Evolutionary conservation across 1,140 invertebrate genomes (phyloP), one percentile per base, ranked within the genome.

Genomic region (Eueides isabella): DNA sequence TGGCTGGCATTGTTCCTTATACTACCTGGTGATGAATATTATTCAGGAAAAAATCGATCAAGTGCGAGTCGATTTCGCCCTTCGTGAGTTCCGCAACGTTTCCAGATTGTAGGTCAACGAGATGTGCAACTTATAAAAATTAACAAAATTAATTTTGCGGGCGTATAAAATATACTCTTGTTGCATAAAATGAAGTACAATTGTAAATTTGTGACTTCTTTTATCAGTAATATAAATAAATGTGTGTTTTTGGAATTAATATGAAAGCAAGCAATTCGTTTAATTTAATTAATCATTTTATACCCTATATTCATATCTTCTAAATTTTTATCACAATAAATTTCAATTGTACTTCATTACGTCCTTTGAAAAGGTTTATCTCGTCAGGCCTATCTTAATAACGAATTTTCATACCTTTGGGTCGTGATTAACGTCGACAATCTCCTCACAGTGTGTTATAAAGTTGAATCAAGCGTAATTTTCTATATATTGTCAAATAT

Each of bases 301-400:
- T 23, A 26, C 48, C n/a, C 26, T 23, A 55, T 12, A 55, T 55
- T 48, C 2, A 48, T 48, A 48, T 48, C 44, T 23, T 23, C 44
- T 9, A 19, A 55, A 23, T 55, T 55, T 41, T 41, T 38, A 66
- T 41, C 26, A 41, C 64, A 65, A 38, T 65, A 66, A 55, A 55
- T 55, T 55, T 55, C 48, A 55, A 55, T 55, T 55, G 48, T 55
- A 19, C 48, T 26, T 55, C 48, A 55, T 55, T 55, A 55, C 48
- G 48, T 55, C 48, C 48, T 55, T 55, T 55, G 48, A 26, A 55
- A 55, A 19, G 48, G 48, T 55, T 55, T 55, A 55, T 55, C 48
- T 62, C 61, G 61, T 30, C n/a, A 19, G 61, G n/a, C 61, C 29
- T 62, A 62, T 62, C 61, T 62, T 62, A 62, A 62, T 62, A 62